phyloP scores from a whole-genome alignment of 2,888 invertebrate genomes.

The Cristatella mucedo region DNA sequence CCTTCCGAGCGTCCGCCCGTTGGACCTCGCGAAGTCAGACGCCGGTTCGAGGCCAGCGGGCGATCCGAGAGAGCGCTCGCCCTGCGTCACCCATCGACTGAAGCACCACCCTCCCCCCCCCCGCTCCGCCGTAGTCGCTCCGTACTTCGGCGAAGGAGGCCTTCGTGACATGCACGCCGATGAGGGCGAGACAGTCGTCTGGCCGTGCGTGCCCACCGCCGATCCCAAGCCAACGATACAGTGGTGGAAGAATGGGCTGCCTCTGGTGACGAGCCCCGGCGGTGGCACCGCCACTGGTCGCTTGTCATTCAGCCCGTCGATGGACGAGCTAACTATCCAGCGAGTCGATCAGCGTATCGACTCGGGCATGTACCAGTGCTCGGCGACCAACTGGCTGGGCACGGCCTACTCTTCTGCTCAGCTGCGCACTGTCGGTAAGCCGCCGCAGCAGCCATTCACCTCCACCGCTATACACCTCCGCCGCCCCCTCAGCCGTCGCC shows the following conservation, averaged over 20 bases:
- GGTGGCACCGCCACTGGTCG: not conserved
- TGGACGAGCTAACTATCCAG: constrained; percentile 14
- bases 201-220: constrained; percentile 28
- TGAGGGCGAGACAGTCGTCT: constrained; percentile 20
- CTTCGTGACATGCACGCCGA: constrained; percentile 27
- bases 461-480: too few species aligned
- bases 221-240: constrained; percentile 18
- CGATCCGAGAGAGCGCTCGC: too few species aligned
- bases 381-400: constrained; percentile 70
- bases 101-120: too few species aligned
- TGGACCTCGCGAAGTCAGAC: too few species aligned
- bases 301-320: constrained; percentile 13
- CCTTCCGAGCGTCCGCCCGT: too few species aligned
- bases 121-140: too few species aligned
- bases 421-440: constrained; percentile 63
- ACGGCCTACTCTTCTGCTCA: constrained; percentile 73
- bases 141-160: constrained; percentile 4
- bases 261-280: not conserved
- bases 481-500: too few species aligned
- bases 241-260: constrained; percentile 24
- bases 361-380: constrained; percentile 86
- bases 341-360: constrained; percentile 44
- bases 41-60: too few species aligned
- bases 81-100: too few species aligned
- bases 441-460: too few species aligned